Evolutionary conservation across 2,797 vertebrate genomes (phyloP).

Genomic region (Notoglanidium macrostoma): DNA sequence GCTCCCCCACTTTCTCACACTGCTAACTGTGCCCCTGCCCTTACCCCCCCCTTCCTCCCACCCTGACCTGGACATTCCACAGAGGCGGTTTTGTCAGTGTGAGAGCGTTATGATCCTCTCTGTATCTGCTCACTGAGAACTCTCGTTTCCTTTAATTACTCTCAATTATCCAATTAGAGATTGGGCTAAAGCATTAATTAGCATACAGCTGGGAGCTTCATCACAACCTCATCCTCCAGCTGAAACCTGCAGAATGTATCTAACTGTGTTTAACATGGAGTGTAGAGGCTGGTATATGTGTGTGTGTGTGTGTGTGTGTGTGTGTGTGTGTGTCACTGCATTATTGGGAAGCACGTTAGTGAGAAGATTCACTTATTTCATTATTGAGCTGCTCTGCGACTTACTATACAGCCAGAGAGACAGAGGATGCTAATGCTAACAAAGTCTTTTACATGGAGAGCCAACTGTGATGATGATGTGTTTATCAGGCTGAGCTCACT

Average conservation of each 20-base stretch:
- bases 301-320: background rate
- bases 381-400: background rate
- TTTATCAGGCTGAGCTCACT: background rate
- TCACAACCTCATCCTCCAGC: background rate
- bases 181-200: conserved; percentile 23
- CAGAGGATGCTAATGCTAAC: background rate
- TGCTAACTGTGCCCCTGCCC: background rate
- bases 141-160: conserved; percentile 7
- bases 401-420: background rate
- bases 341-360: background rate
- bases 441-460: background rate
- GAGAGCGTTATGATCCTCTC: background rate
- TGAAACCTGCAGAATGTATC: background rate
- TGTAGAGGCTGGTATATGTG: background rate
- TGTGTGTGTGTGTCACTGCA: background rate
- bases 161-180: conserved; percentile 19
- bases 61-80: background rate
- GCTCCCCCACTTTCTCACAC: background rate
- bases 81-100: background rate
- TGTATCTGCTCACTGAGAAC: background rate
- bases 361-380: background rate
- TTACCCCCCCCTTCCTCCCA: background rate
- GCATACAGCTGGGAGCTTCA: background rate
- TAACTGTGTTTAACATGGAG: background rate
- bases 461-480: background rate